Base-by-base conservation (phyloP, 1,140 invertebrate species). In the Arion vulgaris region DNA sequence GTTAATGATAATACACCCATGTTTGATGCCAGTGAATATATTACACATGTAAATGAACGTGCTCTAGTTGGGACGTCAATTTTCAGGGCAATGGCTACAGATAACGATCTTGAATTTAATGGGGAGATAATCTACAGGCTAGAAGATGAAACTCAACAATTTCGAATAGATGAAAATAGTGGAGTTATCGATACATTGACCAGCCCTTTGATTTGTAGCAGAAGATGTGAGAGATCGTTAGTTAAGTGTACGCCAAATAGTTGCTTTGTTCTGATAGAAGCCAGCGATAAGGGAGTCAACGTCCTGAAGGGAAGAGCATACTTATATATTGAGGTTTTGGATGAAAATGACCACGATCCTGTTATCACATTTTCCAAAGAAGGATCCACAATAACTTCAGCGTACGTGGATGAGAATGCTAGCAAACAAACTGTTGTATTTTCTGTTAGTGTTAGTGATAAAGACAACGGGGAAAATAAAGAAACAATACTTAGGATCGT, bases 391-490 rank as follows among this genome's bases (percentile, higher is more conserved):
- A 95, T 96, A 0, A 95, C 94, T 39, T 96, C 95, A 89, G 97
- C 97, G 1, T 97, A 96, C 0, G 97, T 99, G 0, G 97, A 98
- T 90, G 97, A 99, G 92, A 98, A 98, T 92, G 96, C 97, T 0
- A 62, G 32, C 23, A 97, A 96, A 23, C 96, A 96, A 2, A 95
- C 97, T 0, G 28, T 68, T 34, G 97, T 99, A 0, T 97, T 98
- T 7, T 96, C 97, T 0, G 96, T 99, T 32, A 96, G 95, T 0
- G 96, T 99, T 0, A 94, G 95, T 23, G 98, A 99, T 91, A 94
- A 95, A 85, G 98, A 99, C 91, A 95, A 97, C 89, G 97, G 97
- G 0, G 91, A 95, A 0, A 98, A 98, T 92, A 97, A 97, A 1
- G 95, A 97, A 86, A 98, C 97, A 0, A 95, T 93, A 23, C 94